phyloP scores from a whole-genome alignment of 2,113 vertebrate genomes.

The Etheostoma cragini region DNA sequence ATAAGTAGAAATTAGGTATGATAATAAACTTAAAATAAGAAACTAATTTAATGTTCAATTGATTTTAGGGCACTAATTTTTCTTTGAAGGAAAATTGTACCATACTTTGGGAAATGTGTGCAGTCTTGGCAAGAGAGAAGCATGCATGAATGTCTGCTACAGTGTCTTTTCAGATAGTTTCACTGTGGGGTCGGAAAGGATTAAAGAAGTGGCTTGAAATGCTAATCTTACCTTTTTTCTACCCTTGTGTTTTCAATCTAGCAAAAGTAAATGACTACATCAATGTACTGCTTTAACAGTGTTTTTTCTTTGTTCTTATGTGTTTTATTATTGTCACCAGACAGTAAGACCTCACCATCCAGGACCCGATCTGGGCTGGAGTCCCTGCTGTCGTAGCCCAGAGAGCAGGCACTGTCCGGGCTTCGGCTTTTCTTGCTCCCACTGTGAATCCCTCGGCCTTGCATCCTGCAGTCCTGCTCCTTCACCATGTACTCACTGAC shows the following conservation, averaged over 20 bases:
- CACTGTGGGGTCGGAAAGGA: not conserved
- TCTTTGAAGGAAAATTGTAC: not conserved
- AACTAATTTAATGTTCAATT: not conserved
- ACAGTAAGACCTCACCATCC: slow-evolving; percentile 82
- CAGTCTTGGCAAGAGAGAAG: not conserved
- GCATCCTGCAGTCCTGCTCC: slow-evolving; percentile 79
- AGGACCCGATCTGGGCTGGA: slow-evolving; percentile 89
- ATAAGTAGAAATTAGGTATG: not conserved
- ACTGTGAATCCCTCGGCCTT: slow-evolving; percentile 68
- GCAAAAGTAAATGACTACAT: not conserved
- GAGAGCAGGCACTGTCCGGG: slow-evolving; percentile 92
- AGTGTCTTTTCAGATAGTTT: not conserved
- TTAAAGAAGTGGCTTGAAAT: not conserved
- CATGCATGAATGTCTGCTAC: not conserved
- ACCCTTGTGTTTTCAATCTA: not conserved
- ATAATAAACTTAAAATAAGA: not conserved
- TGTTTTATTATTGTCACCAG: not conserved
- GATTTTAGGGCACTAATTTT: not conserved
- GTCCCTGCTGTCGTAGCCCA: slow-evolving; percentile 91
- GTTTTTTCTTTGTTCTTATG: too few species aligned
- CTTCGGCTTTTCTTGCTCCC: slow-evolving; percentile 88
- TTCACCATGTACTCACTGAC: slow-evolving; percentile 89
- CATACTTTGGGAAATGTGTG: not conserved
- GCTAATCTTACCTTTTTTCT: not conserved
- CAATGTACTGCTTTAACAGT: not conserved